Percentiles rank a stretch among this genome's conserved stretches.
These are phyloP conservation scores for Petrocephalus sullivani DNA, from an alignment of 2,797 vertebrate species.

Conservation along the genomic window DNA sequence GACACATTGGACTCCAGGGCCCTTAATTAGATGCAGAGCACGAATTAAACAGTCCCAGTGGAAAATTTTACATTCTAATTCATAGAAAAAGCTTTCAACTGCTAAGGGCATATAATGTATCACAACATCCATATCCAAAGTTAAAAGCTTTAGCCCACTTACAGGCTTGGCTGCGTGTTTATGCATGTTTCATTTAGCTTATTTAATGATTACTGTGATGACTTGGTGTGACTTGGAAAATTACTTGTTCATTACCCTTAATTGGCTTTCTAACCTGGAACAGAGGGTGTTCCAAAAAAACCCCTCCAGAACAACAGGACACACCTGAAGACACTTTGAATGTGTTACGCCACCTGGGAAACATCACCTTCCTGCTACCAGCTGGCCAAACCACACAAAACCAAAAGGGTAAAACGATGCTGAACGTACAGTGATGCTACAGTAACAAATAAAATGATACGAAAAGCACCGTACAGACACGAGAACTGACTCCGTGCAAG, in stretches of 20 bases:
- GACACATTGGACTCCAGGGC: neutral
- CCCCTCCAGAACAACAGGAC: too few species aligned
- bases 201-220: neutral
- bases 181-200: neutral
- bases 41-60: neutral
- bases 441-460: neutral
- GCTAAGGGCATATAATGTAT: neutral
- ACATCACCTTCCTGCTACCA: neutral
- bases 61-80: neutral
- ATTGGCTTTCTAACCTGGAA: neutral
- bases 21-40: neutral
- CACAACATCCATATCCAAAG: neutral
- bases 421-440: neutral
- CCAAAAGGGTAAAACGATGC: neutral
- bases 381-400: neutral
- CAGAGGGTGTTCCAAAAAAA: too few species aligned
- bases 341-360: neutral
- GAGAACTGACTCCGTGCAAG: neutral
- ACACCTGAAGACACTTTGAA: neutral
- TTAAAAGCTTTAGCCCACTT: neutral
- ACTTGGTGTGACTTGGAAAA: neutral
- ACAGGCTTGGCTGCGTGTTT: neutral
- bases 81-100: neutral
- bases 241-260: neutral
- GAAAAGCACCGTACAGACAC: neutral